phyloP scores from a whole-genome alignment of 2,113 vertebrate genomes.

The Salvelinus namaycush region DNA sequence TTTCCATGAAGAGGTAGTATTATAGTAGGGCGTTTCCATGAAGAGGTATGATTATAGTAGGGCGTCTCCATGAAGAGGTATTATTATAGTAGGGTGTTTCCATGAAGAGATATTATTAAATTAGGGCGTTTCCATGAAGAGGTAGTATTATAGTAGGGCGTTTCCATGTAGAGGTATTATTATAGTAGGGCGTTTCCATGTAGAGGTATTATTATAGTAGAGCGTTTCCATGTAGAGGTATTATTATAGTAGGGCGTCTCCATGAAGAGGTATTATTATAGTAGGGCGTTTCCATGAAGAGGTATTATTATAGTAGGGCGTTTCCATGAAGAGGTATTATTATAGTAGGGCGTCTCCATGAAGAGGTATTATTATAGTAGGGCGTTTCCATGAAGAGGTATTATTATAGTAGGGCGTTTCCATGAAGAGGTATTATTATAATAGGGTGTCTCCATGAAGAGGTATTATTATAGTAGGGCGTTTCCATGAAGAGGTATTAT shows the following conservation, averaged over 20 bases:
- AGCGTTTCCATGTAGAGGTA: neutral
- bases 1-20: neutral
- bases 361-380: neutral
- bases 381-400: neutral
- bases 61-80: too few species aligned
- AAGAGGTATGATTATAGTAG: neutral
- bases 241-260: too few species aligned
- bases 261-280: neutral
- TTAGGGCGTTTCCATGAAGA: too few species aligned
- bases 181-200: too few species aligned
- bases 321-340: neutral
- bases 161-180: neutral
- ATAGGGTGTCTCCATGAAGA: neutral
- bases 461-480: neutral
- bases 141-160: neutral
- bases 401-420: too few species aligned
- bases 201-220: neutral
- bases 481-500: too few species aligned
- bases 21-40: neutral
- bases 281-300: neutral
- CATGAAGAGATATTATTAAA: neutral
- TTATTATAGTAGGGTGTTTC: neutral
- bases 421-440: neutral
- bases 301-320: neutral
- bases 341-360: too few species aligned